phyloP scores from a whole-genome alignment of 2,113 vertebrate genomes.

The Amphilophus citrinellus region DNA sequence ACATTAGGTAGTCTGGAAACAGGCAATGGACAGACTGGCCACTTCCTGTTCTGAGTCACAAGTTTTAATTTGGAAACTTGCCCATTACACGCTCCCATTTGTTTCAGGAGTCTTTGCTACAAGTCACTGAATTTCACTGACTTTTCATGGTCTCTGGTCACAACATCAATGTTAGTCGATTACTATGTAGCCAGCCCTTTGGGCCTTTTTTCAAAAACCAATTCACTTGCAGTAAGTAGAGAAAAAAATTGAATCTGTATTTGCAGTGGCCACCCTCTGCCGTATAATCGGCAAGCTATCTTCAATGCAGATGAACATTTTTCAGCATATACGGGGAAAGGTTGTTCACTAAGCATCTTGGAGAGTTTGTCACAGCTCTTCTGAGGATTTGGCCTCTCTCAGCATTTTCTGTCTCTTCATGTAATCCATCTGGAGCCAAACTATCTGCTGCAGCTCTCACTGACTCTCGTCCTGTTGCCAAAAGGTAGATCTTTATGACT shows the following conservation, averaged over 20 bases:
- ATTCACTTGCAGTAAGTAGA: background rate
- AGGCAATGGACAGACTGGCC: no score
- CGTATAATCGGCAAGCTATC: background rate
- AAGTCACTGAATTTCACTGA: background rate
- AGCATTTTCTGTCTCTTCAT: background rate
- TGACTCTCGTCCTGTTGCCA: background rate
- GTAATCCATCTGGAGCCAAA: background rate
- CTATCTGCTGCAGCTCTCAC: background rate
- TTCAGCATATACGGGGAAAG: background rate
- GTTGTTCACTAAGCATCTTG: background rate
- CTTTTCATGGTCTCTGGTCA: background rate
- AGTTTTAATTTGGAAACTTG: no score
- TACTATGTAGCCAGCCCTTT: no score
- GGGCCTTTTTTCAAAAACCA: no score
- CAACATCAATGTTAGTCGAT: no score
- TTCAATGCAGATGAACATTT: accelerated
- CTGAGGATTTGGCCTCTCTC: background rate
- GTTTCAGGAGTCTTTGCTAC: no score
- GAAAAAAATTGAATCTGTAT: background rate
- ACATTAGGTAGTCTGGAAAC: no score
- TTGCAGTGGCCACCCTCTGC: background rate
- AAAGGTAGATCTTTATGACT: background rate
- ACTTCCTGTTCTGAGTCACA: no score
- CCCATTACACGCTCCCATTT: no score
- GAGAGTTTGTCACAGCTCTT: background rate